phyloP scores from a whole-genome alignment of 2,113 vertebrate genomes.

The Machaerirhynchus nigripectus region DNA sequence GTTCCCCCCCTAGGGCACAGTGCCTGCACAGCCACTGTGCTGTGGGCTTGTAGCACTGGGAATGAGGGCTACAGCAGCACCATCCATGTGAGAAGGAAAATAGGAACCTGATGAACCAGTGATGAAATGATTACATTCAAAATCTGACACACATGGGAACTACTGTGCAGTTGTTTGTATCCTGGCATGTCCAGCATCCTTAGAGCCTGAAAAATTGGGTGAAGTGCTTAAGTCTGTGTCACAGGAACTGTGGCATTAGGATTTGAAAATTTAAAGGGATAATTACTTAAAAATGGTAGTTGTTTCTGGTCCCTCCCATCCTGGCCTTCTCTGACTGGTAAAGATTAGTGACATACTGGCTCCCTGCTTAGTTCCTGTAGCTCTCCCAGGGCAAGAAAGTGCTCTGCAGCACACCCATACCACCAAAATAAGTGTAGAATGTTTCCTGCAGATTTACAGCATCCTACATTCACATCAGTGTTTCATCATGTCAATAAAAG shows the following conservation, averaged over 20 bases:
- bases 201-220: rapidly evolving
- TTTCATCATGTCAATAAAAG: not conserved
- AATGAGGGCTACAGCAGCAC: not conserved
- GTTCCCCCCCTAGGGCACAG: not conserved
- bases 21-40: not conserved
- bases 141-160: not conserved
- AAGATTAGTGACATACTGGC: no score
- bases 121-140: not conserved
- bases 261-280: not conserved
- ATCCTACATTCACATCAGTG: rapidly evolving
- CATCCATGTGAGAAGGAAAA: rapidly evolving
- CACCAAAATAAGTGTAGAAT: rapidly evolving
- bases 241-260: not conserved
- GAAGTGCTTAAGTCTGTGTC: not conserved
- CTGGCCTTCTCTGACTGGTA: not conserved
- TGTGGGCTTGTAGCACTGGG: not conserved
- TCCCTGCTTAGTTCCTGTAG: not conserved
- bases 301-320: not conserved
- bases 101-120: rapidly evolving
- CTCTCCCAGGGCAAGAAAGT: not conserved
- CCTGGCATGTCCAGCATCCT: not conserved
- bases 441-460: not conserved
- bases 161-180: rapidly evolving
- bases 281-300: not conserved
- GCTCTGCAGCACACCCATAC: not conserved